A percentile compares a stretch with the other conserved stretches of the same genome.
Evolutionary conservation across 2,797 vertebrate species (phyloP).

Genomic region (Cyclura pinguis): DNA sequence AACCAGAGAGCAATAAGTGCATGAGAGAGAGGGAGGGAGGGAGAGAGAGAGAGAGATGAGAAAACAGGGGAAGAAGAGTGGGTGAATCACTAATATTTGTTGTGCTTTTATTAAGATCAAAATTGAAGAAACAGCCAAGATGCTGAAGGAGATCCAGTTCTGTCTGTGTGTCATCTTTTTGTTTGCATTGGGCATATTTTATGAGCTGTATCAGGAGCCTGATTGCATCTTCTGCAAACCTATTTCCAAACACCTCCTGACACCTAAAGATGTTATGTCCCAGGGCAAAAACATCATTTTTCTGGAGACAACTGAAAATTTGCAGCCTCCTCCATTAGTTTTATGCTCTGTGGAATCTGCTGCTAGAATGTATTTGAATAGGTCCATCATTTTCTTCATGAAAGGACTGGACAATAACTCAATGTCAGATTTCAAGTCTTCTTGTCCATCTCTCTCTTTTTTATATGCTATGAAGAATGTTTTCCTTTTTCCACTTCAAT

Average conservation of each 20-base stretch:
- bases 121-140: conserved; percentile 54
- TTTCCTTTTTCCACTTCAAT: conserved; percentile 79
- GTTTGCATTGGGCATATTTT: conserved; percentile 73
- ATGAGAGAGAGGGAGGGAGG: neutral
- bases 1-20: neutral
- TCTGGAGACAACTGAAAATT: conserved; percentile 78
- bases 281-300: conserved; percentile 76
- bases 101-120: conserved; percentile 51
- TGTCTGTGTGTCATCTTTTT: conserved; percentile 72
- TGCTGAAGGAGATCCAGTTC: conserved; percentile 78
- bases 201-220: conserved; percentile 71
- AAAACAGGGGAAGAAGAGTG: neutral
- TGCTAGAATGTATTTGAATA: conserved; percentile 74
- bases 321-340: conserved; percentile 72
- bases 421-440: conserved; percentile 45
- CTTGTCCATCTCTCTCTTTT: conserved; percentile 69
- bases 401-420: conserved; percentile 70
- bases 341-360: conserved; percentile 82
- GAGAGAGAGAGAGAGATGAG: neutral
- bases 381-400: conserved; percentile 78
- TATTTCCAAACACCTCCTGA: conserved; percentile 63
- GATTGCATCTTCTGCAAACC: conserved; percentile 71
- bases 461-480: conserved; percentile 80
- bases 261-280: conserved; percentile 69
- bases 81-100: neutral